Base-by-base conservation (phyloP, 2,888 invertebrate genomes). In the Anarsia innoxiella region DNA sequence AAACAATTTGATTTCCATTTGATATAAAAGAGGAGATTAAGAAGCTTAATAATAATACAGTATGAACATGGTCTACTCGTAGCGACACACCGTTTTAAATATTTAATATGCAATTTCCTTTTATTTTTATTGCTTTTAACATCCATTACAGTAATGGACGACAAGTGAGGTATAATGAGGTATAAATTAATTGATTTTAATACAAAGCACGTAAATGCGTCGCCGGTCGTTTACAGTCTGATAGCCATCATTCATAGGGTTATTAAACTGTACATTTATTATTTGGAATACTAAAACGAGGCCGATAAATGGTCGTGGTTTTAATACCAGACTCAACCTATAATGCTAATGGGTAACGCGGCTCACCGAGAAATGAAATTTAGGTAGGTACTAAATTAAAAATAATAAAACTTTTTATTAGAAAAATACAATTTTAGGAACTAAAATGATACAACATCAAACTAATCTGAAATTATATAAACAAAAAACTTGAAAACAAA, bases 81-180 rank as follows among this genome's bases (percentile, higher is more conserved):
- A 71, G 69, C 71, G 73, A 73, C 74, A 74, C 66, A 66, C 59
- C 64, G 60, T 69, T 82, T 78, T 82, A 80, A 83, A 82, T 80
- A 80, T 82, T 83, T 77, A 80, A 79, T 73, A 75, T 72, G 74
- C 70, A 80, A 77, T 82, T 74, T 79, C 71, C 72, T 74, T n/a
- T 70, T 74, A 74, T 70, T 77, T 76, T 75, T 71, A 60, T 66
- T 66, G 64, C 59, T 55, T 51, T 56, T 51, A 53, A 46, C 49
- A 52, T 61, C 66, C 56, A 66, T 71, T 68, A 70, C 63, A 54
- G 51, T 65, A 74, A 74, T 73, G 67, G 64, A 57, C 54, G 57
- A 61, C 58, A 68, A 68, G 64, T 70, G 56, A 61, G 55, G 54
- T 63, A 66, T 70, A 68, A 71, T 76, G 66, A 70, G 58, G 53